phyloP scores from a whole-genome alignment of 2,113 vertebrate species.

The Sciurus niger region DNA sequence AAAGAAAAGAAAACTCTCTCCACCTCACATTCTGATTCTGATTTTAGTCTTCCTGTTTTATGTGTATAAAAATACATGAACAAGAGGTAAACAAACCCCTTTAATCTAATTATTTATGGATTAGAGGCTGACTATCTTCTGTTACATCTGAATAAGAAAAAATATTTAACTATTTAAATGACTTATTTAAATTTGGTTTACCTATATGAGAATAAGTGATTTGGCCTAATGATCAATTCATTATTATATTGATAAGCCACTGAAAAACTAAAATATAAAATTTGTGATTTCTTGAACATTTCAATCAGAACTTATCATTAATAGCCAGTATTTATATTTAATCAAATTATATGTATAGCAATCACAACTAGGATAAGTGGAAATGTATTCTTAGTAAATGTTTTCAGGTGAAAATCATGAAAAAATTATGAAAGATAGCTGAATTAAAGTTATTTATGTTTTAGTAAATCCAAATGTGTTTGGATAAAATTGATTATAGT shows the following conservation, averaged over 20 bases:
- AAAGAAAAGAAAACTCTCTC: background rate
- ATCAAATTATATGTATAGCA: background rate
- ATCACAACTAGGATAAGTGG: background rate
- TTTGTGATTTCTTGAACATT: background rate
- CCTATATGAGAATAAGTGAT: background rate
- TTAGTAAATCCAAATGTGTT: constrained; percentile 33
- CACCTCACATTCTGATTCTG: background rate
- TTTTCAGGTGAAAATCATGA: constrained; percentile 12
- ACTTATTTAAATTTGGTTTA: constrained; percentile 6
- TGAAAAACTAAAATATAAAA: background rate
- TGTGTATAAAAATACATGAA: background rate
- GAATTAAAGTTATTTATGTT: constrained; percentile 54
- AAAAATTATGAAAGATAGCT: background rate
- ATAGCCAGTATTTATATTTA: background rate
- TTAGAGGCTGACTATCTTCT: background rate
- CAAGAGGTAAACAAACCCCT: background rate
- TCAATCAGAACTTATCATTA: background rate
- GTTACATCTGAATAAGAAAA: background rate
- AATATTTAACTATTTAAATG: background rate
- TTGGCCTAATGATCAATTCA: background rate
- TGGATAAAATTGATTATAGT: background rate
- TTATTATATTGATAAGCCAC: background rate
- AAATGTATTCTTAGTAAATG: constrained; percentile 38
- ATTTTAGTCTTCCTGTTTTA: background rate
- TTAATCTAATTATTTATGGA: background rate